These are phyloP conservation scores for Zaprionus inermis DNA, from an alignment of 1,140 invertebrate species.

Conservation along the genomic window DNA sequence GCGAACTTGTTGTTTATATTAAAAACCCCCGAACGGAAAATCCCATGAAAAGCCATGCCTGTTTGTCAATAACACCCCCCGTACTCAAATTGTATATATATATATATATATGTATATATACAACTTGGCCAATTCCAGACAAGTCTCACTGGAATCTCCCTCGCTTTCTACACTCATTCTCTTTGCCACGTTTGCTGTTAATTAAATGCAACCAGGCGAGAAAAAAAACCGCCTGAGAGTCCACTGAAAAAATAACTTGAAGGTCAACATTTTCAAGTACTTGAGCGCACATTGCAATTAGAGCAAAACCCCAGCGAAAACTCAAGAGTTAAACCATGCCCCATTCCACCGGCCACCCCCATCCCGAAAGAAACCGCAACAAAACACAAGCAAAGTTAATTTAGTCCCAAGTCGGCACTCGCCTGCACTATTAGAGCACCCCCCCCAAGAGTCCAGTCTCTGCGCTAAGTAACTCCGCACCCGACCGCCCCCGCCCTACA, in stretches of 20 bases:
- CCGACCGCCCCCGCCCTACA: slow-evolving; percentile 14
- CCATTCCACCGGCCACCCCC: background rate
- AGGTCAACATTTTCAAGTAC: slow-evolving; percentile 69
- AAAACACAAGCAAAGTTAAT: slow-evolving; percentile 70
- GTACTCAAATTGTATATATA: slow-evolving; percentile 4
- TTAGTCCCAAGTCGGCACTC: slow-evolving; percentile 60
- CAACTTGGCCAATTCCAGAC: background rate
- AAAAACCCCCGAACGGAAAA: slow-evolving; percentile 41
- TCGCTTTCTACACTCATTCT: background rate
- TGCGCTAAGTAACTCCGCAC: slow-evolving; percentile 52
- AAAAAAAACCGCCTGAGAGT: slow-evolving; percentile 14
- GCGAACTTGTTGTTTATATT: slow-evolving; percentile 66
- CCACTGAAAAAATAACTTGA: slow-evolving; percentile 64
- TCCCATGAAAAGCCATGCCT: slow-evolving; percentile 5
- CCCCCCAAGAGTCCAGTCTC: slow-evolving; percentile 21
- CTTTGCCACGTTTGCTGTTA: slow-evolving; percentile 35
- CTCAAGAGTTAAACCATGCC: background rate
- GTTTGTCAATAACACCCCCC: background rate
- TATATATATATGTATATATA: slow-evolving; percentile 46
- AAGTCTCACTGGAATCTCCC: background rate
- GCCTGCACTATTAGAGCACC: slow-evolving; percentile 29
- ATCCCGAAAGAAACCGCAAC: slow-evolving; percentile 48
- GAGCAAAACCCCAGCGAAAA: slow-evolving; percentile 16
- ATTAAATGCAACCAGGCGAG: slow-evolving; percentile 60
- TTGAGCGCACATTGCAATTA: slow-evolving; percentile 63